phyloP scores from a whole-genome alignment of 2,888 invertebrate species.

The Dioctria linearis region DNA sequence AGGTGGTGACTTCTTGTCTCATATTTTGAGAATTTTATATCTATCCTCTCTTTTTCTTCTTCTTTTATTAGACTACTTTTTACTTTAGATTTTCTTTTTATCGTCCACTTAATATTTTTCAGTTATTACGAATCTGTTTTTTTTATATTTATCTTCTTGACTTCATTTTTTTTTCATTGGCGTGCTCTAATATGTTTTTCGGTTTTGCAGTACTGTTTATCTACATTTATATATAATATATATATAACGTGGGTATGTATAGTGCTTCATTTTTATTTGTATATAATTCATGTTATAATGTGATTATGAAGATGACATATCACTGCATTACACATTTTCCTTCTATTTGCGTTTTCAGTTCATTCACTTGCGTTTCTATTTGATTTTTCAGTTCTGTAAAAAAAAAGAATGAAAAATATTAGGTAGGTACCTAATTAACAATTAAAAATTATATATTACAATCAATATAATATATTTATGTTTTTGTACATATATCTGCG shows the following conservation, averaged over 20 bases:
- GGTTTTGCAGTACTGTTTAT: slow-evolving; percentile 50
- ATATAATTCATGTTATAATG: slow-evolving; percentile 59
- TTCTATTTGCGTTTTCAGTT: slow-evolving; percentile 96
- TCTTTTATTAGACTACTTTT: slow-evolving; percentile 15
- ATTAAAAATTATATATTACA: neutral
- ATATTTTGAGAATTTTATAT: neutral
- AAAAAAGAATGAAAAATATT: slow-evolving; percentile 61
- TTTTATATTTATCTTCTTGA: neutral
- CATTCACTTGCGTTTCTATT: slow-evolving; percentile 97
- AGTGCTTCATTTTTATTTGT: slow-evolving; percentile 24
- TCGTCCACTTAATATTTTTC: neutral
- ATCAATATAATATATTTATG: too few species aligned
- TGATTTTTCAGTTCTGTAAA: slow-evolving; percentile 96
- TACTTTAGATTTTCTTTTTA: slow-evolving; percentile 14
- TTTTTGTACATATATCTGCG: too few species aligned
- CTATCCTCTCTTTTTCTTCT: neutral
- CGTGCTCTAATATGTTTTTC: slow-evolving; percentile 34
- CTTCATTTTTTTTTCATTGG: neutral
- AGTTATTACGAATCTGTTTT: neutral
- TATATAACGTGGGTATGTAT: slow-evolving; percentile 34
- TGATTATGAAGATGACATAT: slow-evolving; percentile 72
- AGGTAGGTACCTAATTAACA: neutral
- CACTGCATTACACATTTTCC: slow-evolving; percentile 97
- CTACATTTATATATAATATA: slow-evolving; percentile 41
- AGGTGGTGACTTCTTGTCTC: slow-evolving; percentile 33